These are phyloP conservation scores for Bostrychus sinensis DNA, from an alignment of 2,113 vertebrate species.

Conservation along the genomic window DNA sequence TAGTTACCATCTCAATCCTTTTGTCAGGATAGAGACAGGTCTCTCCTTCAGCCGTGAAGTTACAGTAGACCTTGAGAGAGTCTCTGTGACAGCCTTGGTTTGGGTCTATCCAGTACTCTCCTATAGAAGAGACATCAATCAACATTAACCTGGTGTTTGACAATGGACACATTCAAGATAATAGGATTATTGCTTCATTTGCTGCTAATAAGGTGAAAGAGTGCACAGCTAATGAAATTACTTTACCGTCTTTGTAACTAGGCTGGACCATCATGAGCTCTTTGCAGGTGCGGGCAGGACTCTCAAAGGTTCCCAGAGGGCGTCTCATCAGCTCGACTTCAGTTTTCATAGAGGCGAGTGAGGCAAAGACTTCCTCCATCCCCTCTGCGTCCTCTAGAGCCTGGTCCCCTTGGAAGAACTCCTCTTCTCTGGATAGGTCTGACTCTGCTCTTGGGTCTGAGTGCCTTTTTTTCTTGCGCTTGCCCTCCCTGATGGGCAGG, in stretches of 20 bases:
- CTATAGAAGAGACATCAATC: conserved; percentile 66
- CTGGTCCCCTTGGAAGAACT: conserved; percentile 64
- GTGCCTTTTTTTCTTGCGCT: conserved; percentile 73
- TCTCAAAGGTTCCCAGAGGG: conserved; percentile 86
- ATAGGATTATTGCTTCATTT: conserved; percentile 16
- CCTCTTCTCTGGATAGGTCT: conserved; percentile 54
- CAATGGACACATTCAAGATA: conserved; percentile 16
- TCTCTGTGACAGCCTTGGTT: conserved; percentile 91
- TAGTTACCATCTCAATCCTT: conserved; percentile 83
- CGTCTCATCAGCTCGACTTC: conserved; percentile 86
- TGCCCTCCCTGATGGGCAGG: conserved; percentile 72
- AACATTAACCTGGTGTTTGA: conserved; percentile 11
- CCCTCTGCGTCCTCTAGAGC: conserved; percentile 75
- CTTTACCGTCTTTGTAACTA: conserved; percentile 83
- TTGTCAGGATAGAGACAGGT: conserved; percentile 91
- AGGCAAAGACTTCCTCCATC: conserved; percentile 91
- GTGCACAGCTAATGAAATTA: not conserved
- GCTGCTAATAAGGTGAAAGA: conserved; percentile 6
- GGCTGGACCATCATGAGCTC: conserved; percentile 88
- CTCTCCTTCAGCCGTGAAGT: conserved; percentile 91
- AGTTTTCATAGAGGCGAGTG: conserved; percentile 84
- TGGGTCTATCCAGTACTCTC: conserved; percentile 96
- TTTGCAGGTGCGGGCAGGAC: conserved; percentile 87
- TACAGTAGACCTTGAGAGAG: conserved; percentile 90
- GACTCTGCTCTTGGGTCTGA: conserved; percentile 38